Evolutionary conservation across 2,113 vertebrate genomes (phyloP).

Genomic region (Oceanites oceanicus): DNA sequence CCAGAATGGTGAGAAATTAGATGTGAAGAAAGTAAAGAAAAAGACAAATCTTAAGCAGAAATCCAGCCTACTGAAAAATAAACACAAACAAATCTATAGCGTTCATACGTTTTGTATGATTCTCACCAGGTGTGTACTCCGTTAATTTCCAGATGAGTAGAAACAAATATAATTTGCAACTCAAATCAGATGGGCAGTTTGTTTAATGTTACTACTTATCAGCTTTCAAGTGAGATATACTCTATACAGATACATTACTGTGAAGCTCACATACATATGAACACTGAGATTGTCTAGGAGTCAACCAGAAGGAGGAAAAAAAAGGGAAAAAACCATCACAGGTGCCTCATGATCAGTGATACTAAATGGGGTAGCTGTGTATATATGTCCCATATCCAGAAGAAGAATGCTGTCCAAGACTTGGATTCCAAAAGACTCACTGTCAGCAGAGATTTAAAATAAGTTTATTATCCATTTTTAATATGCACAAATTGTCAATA

Average conservation of each 20-base stretch:
- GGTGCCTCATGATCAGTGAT: background rate
- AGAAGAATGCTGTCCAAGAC: background rate
- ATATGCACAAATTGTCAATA: background rate
- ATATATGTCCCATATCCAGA: background rate
- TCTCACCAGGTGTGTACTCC: background rate
- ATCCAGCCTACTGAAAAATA: background rate
- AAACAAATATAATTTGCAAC: background rate
- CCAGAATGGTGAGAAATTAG: background rate
- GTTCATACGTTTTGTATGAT: background rate
- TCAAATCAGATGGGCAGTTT: background rate
- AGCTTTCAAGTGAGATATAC: background rate
- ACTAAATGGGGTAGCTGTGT: background rate
- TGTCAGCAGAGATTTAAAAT: background rate
- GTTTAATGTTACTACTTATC: background rate
- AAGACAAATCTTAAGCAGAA: background rate
- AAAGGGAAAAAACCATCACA: rapidly evolving
- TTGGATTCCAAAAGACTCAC: background rate
- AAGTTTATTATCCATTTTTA: background rate
- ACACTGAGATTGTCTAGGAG: background rate
- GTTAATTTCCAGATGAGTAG: background rate
- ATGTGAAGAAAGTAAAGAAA: background rate
- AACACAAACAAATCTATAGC: background rate
- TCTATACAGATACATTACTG: background rate
- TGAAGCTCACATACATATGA: background rate
- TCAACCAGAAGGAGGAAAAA: background rate